Conservation (phyloP, 2,797 vertebrate genomes). For the Notolepis coatsorum region DNA sequence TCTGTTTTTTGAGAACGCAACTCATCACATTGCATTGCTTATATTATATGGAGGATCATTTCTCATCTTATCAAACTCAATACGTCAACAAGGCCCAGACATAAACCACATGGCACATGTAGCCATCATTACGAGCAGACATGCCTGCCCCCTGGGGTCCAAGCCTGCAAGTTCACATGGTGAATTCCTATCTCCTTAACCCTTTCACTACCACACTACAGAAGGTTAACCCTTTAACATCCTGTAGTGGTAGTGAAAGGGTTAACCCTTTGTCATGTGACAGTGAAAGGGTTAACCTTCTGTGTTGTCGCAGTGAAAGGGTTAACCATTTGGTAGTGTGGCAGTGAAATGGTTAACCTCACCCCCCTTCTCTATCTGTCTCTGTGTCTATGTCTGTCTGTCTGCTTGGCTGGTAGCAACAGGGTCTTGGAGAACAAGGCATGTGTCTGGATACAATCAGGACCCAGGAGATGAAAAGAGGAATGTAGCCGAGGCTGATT, state of each 20-base stretch:
- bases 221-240: too few species aligned
- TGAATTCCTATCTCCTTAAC: conserved; percentile 34
- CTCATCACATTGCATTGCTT: neutral
- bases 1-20: neutral
- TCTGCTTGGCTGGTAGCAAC: conserved; percentile 41
- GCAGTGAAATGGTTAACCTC: too few species aligned
- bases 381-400: too few species aligned
- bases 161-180: conserved; percentile 48
- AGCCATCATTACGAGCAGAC: conserved; percentile 21
- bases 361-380: conserved; percentile 31
- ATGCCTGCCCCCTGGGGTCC: neutral
- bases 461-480: conserved; percentile 68
- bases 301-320: too few species aligned
- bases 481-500: conserved; percentile 74
- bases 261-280: too few species aligned
- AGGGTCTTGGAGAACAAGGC: conserved; percentile 63
- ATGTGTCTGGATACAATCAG: conserved; percentile 77
- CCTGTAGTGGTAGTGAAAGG: too few species aligned
- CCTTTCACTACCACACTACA: too few species aligned
- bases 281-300: too few species aligned
- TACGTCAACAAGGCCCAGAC: conserved; percentile 11
- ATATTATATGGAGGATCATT: neutral
- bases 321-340: too few species aligned
- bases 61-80: conserved; percentile 16
- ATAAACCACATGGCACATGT: conserved; percentile 28